These are phyloP conservation scores for Nicator chloris DNA, from an alignment of 2,113 vertebrate species.

Conservation along the genomic window DNA sequence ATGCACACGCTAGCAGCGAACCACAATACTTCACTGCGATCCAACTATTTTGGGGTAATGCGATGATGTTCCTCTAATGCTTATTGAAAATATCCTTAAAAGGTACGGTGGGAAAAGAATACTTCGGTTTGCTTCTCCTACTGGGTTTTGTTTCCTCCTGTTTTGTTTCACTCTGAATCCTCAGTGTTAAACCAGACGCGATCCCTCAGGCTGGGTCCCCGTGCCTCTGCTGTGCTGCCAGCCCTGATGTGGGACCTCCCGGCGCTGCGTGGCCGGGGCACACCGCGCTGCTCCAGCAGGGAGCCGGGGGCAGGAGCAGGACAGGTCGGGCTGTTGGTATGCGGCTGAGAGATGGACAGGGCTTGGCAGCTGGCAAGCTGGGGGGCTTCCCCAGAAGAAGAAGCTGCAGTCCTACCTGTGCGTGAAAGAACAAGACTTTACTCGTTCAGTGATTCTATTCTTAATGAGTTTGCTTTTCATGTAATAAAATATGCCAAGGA, in stretches of 20 bases:
- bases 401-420: not conserved
- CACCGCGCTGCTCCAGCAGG: not conserved
- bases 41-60: not conserved
- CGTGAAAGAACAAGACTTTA: fast-evolving
- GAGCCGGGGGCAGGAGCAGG: not conserved
- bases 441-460: fast-evolving
- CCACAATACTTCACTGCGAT: not conserved
- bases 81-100: not conserved
- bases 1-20: not conserved
- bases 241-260: fast-evolving
- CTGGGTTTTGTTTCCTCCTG: not conserved
- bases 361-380: not conserved
- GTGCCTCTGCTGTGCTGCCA: not conserved
- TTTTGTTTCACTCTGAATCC: not conserved
- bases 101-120: not conserved
- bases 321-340: fast-evolving
- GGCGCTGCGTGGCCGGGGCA: not conserved
- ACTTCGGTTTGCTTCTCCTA: not conserved
- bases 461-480: not conserved
- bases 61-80: not conserved
- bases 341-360: too few relatives aligned
- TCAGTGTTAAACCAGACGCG: fast-evolving
- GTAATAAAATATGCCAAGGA: not conserved
- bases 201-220: not conserved
- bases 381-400: not conserved